phyloP scores from a whole-genome alignment of 2,113 vertebrate species.

The Circaetus cinerascens region DNA sequence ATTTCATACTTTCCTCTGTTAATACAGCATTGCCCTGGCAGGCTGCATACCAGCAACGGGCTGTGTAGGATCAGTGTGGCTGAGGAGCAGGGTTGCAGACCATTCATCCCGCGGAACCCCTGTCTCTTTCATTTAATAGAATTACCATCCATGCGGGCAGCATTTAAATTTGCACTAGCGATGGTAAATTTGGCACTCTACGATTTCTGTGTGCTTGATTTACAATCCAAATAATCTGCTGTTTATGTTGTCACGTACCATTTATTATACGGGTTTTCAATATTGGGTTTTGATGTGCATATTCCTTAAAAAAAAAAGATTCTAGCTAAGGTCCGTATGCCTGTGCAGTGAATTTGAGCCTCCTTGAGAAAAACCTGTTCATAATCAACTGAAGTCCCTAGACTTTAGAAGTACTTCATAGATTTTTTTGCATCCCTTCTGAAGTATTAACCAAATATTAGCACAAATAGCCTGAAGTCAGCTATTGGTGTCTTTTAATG shows the following conservation, averaged over 20 bases:
- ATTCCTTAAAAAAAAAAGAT: neutral
- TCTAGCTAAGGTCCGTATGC: neutral
- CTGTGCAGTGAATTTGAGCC: neutral
- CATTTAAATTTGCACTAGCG: neutral
- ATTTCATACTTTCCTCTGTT: neutral
- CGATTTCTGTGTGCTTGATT: neutral
- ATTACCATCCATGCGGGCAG: neutral
- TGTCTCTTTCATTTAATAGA: too few species aligned
- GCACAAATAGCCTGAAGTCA: neutral
- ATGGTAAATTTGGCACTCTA: neutral
- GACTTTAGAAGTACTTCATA: neutral
- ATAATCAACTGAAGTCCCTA: neutral
- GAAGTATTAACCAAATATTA: neutral
- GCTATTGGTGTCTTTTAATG: neutral
- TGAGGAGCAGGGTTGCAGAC: neutral
- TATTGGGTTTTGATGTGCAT: neutral
- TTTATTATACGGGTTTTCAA: accelerated
- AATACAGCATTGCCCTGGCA: neutral
- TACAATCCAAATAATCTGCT: neutral
- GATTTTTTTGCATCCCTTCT: neutral
- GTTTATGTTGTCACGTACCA: accelerated
- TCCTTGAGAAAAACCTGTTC: neutral
- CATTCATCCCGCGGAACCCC: accelerated
- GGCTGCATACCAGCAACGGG: neutral
- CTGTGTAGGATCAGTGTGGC: neutral